phyloP scores from a whole-genome alignment of 2,888 invertebrate genomes.

The Mythimna ferrago region DNA sequence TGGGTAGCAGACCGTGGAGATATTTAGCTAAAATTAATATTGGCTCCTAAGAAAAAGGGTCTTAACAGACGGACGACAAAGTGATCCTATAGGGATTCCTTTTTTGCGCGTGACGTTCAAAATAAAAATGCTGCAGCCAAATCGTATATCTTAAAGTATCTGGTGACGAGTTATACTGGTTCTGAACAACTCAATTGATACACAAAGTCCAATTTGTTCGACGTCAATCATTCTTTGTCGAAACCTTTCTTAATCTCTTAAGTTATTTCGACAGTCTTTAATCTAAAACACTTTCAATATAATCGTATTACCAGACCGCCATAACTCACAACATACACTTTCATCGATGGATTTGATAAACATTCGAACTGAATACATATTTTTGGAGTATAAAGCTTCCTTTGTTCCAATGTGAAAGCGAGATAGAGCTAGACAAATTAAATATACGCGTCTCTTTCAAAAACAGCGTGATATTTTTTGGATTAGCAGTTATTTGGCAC shows the following conservation, averaged over 20 bases:
- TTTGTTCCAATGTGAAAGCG: slow-evolving; percentile 36
- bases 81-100: too few relatives aligned
- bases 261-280: slow-evolving; percentile 24
- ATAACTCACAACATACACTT: slow-evolving; percentile 27
- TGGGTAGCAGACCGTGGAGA: too few relatives aligned
- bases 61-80: too few relatives aligned
- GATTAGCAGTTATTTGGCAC: slow-evolving; percentile 12
- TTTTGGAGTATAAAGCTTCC: slow-evolving; percentile 20
- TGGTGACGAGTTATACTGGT: neutral
- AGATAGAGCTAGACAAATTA: neutral
- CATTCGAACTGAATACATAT: slow-evolving; percentile 24
- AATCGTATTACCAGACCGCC: slow-evolving; percentile 14
- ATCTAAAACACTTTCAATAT: slow-evolving; percentile 25
- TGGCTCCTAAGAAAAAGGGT: too few relatives aligned
- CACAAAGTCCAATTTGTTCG: slow-evolving; percentile 5
- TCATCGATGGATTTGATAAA: slow-evolving; percentile 38
- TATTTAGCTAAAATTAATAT: too few relatives aligned
- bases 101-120: too few relatives aligned
- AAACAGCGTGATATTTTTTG: slow-evolving; percentile 18
- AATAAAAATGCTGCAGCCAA: too few relatives aligned
- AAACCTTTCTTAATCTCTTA: slow-evolving; percentile 20
- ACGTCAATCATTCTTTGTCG: slow-evolving; percentile 32
- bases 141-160: neutral
- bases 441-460: neutral
- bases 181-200: neutral